Evolutionary conservation across 2,797 vertebrate species (phyloP).

Genomic region (Oceanodroma leucorhoa): DNA sequence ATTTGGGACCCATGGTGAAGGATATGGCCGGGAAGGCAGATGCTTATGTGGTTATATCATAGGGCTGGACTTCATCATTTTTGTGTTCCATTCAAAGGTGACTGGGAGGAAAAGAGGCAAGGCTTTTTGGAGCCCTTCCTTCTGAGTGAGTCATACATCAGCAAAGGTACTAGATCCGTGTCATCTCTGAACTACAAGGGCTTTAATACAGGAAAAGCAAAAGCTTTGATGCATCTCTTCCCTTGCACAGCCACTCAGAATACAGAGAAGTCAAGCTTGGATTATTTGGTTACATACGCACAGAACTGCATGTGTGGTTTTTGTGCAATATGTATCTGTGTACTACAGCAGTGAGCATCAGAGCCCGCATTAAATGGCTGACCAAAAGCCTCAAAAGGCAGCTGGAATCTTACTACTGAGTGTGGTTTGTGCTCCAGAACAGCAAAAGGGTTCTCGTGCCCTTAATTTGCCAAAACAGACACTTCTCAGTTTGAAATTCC

Average conservation of each 20-base stretch:
- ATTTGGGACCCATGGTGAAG: background rate
- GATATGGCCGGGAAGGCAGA: background rate
- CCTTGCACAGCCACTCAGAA: background rate
- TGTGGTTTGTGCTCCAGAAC: background rate
- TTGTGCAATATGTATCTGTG: background rate
- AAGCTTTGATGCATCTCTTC: background rate
- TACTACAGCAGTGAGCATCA: background rate
- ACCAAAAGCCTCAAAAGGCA: background rate
- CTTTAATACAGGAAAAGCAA: background rate
- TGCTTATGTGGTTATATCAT: background rate
- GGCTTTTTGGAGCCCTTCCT: background rate
- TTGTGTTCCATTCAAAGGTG: background rate
- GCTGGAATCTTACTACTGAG: background rate
- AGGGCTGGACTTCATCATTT: background rate
- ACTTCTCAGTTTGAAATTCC: background rate
- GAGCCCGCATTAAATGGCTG: background rate
- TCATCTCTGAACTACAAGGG: background rate
- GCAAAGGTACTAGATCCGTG: background rate
- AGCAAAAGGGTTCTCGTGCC: background rate
- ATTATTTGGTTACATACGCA: background rate
- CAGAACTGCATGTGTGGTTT: accelerated
- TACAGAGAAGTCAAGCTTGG: background rate
- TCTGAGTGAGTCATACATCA: background rate
- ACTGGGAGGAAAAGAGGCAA: background rate
- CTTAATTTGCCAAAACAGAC: background rate